Percentiles rank a stretch among this genome's conserved stretches.
These are phyloP conservation scores for Pachyramphus minor DNA, from an alignment of 2,113 vertebrate species.

Conservation along the genomic window DNA sequence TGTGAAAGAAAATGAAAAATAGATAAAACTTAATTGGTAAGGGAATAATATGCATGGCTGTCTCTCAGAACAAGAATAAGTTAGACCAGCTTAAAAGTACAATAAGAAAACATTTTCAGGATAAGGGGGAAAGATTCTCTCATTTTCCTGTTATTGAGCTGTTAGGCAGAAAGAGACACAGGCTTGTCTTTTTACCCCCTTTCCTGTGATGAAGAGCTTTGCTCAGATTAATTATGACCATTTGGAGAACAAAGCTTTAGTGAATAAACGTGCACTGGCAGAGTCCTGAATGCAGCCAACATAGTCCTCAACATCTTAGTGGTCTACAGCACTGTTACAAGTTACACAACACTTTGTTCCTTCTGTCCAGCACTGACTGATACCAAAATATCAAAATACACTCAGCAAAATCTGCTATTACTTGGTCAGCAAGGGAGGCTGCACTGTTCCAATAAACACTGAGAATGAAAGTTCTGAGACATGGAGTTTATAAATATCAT, in stretches of 20 bases:
- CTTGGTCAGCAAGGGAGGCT: neutral
- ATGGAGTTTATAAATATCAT: neutral
- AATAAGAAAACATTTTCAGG: neutral
- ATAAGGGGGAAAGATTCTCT: neutral
- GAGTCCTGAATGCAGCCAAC: neutral
- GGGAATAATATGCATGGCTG: neutral
- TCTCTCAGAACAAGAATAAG: neutral
- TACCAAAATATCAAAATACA: neutral
- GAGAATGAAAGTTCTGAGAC: neutral
- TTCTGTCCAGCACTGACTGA: neutral
- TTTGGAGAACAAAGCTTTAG: neutral
- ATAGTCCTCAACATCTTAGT: neutral
- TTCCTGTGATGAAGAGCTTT: neutral
- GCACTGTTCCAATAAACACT: neutral
- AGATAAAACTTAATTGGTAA: neutral
- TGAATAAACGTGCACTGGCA: neutral
- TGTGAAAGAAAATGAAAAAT: neutral
- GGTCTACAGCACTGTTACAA: neutral
- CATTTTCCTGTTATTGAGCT: neutral
- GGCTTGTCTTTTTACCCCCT: neutral
- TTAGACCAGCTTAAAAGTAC: neutral
- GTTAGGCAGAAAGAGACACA: neutral
- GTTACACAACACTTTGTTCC: neutral
- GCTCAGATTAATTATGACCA: neutral
- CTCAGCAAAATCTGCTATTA: neutral